Percentiles rank a stretch among this genome's conserved stretches.
Conservation (phyloP, 2,797 vertebrate species). For the Sebastes diploproa region DNA sequence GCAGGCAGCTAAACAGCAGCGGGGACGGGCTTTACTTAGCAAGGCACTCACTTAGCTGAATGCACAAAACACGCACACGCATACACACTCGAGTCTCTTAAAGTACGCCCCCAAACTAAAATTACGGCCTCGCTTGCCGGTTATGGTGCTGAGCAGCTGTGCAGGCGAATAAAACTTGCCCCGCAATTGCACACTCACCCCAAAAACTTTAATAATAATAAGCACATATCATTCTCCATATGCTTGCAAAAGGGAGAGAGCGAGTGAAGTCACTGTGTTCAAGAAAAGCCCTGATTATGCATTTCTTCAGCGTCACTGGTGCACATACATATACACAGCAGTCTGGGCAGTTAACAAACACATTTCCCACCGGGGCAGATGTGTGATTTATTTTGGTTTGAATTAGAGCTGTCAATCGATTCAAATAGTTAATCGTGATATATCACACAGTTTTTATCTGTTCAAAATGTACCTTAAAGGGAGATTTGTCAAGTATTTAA, state of each 20-base stretch:
- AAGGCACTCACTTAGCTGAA: conserved; percentile 30
- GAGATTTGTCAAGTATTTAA: too few relatives aligned
- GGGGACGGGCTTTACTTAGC: conserved; percentile 25
- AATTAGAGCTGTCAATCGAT: too few relatives aligned
- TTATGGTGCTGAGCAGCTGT: conserved; percentile 41
- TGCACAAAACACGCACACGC: background rate
- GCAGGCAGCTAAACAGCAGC: conserved; percentile 27
- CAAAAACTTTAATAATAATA: conserved; percentile 44
- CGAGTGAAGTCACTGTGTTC: conserved; percentile 11
- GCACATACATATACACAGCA: background rate
- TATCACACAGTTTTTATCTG: too few relatives aligned
- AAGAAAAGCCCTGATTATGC: conserved; percentile 33
- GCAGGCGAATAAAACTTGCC: conserved; percentile 37
- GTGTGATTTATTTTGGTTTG: background rate
- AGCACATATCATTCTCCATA: conserved; percentile 25
- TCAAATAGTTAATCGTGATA: too few relatives aligned
- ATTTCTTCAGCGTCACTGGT: conserved; percentile 14
- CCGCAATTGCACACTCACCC: conserved; percentile 17
- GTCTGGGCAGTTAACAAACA: background rate
- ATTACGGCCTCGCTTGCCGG: conserved; percentile 1
- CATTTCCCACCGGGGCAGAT: conserved; percentile 12
- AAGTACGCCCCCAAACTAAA: conserved; percentile 15
- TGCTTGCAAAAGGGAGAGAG: conserved; percentile 11
- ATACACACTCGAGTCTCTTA: background rate
- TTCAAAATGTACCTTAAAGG: too few relatives aligned